These are phyloP conservation scores for Silvanus unidentatus DNA, from an alignment of 2,888 invertebrate species.

Conservation along the genomic window DNA sequence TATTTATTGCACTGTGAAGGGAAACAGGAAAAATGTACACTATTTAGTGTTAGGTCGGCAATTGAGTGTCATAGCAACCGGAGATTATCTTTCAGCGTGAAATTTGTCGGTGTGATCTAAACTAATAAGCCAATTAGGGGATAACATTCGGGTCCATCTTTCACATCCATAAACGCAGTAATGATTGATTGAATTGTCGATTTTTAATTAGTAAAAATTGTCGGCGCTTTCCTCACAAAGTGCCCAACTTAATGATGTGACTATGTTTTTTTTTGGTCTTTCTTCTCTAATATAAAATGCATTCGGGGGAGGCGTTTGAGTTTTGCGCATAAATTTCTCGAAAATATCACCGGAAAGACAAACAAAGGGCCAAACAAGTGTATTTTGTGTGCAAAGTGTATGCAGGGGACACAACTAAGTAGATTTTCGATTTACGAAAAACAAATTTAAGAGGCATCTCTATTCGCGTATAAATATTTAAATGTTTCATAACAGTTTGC, in stretches of 20 bases:
- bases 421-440: slow-evolving; percentile 24
- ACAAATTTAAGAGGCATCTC: slow-evolving; percentile 36
- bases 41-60: neutral
- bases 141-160: neutral
- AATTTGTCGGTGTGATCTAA: slow-evolving; percentile 34
- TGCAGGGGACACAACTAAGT: slow-evolving; percentile 14
- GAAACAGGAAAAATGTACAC: neutral
- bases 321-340: too few relatives aligned
- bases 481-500: slow-evolving; percentile 48
- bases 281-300: too few relatives aligned
- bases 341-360: too few relatives aligned
- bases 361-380: too few relatives aligned
- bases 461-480: slow-evolving; percentile 49
- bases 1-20: neutral
- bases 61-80: neutral
- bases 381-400: neutral
- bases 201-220: slow-evolving; percentile 9
- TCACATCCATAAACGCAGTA: neutral
- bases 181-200: slow-evolving; percentile 11
- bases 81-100: slow-evolving; percentile 23
- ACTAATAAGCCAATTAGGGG: slow-evolving; percentile 36
- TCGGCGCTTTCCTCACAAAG: neutral
- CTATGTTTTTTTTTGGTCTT: too few relatives aligned
- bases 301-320: too few relatives aligned
- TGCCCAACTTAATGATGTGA: too few relatives aligned